These are phyloP conservation scores for Venturia canescens DNA, from an alignment of 1,140 invertebrate species.

Conservation along the genomic window DNA sequence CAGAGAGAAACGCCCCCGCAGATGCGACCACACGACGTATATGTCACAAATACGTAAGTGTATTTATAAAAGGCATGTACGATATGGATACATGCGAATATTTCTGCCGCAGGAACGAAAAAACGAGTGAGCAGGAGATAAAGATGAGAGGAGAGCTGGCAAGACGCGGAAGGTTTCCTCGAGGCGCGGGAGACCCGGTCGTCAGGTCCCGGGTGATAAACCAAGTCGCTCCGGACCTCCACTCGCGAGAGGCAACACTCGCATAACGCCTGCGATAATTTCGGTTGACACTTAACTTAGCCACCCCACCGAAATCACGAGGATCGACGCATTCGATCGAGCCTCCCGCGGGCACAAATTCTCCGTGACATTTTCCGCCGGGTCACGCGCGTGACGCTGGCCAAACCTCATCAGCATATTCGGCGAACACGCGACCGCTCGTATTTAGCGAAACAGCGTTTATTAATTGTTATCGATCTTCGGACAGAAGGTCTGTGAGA, in stretches of 20 bases:
- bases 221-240: constrained; percentile 45
- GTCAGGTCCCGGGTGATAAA: constrained; percentile 58
- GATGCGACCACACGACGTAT: constrained; percentile 2
- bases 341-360: no score
- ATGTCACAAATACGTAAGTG: constrained; percentile 14
- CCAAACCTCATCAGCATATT: neutral
- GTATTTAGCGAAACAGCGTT: neutral
- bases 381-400: neutral
- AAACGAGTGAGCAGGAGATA: constrained; percentile 24
- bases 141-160: constrained; percentile 32
- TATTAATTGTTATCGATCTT: constrained; percentile 19
- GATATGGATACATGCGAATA: constrained; percentile 31
- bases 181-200: constrained; percentile 57
- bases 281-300: neutral
- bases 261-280: neutral
- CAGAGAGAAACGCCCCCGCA: constrained; percentile 39
- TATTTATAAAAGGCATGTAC: constrained; percentile 24
- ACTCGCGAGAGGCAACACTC: constrained; percentile 33
- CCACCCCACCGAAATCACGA: no score
- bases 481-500: neutral
- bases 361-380: no score
- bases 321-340: no score
- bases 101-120: constrained; percentile 25
- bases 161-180: constrained; percentile 48
- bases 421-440: neutral